Conservation (phyloP, 2,888 invertebrate species). For the Magallana nippona region DNA sequence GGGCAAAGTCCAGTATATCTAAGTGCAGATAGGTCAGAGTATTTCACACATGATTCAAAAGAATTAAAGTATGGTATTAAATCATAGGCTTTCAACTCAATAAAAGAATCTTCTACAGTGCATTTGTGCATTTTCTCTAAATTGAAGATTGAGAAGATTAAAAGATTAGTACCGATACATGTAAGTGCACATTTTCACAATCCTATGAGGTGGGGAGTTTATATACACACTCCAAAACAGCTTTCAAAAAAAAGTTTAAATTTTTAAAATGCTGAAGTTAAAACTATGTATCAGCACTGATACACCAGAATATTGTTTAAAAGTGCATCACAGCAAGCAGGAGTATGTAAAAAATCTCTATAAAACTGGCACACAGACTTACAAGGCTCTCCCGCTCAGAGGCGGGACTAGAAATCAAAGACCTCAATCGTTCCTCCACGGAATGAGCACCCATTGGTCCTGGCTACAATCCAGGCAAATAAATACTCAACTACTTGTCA, state of each 20-base stretch:
- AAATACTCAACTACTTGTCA: not conserved
- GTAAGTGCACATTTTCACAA: not conserved
- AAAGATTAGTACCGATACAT: not conserved
- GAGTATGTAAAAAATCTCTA: not conserved
- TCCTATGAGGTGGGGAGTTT: not conserved
- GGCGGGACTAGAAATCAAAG: constrained; percentile 55
- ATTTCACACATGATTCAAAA: not conserved
- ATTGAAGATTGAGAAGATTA: not conserved
- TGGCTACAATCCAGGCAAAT: constrained; percentile 15
- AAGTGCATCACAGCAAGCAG: constrained; percentile 21
- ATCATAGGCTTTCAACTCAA: not conserved
- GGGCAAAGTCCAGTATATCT: constrained; percentile 16
- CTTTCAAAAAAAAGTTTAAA: not conserved
- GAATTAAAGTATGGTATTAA: too few species aligned
- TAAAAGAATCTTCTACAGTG: not conserved
- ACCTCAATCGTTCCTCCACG: constrained; percentile 61
- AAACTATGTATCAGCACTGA: not conserved
- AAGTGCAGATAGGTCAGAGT: not conserved
- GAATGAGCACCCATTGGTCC: constrained; percentile 37
- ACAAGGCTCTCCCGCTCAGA: constrained; percentile 38
- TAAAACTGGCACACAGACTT: constrained; percentile 35
- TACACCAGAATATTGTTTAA: not conserved
- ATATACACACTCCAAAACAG: not conserved
- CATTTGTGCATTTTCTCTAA: not conserved
- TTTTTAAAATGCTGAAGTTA: not conserved